Percentiles rank a stretch among this genome's conserved stretches.
Evolutionary conservation across 37 sponge, comb jelly and placozoan species (phyloP).

Genomic region (Halisarca cf. caerulea): DNA sequence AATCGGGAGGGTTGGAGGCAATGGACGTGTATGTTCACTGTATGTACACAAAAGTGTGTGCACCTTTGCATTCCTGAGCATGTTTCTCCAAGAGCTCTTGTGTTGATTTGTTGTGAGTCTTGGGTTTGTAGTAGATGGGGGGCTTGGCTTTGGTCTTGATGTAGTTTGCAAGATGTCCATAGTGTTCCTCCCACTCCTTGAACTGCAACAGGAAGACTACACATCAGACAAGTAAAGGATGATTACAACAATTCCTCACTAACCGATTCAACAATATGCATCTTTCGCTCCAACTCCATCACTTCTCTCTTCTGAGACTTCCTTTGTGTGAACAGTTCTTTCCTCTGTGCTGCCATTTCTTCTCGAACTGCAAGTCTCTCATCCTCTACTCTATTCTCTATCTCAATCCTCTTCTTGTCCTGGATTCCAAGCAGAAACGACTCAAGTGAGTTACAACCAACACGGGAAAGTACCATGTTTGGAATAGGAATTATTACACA

Average conservation of each 20-base stretch:
- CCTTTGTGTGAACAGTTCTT: slow-evolving; percentile 59
- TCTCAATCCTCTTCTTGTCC: slow-evolving; percentile 67
- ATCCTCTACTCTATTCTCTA: slow-evolving; percentile 74
- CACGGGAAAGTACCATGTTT: no score
- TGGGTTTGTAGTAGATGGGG: slow-evolving; percentile 61
- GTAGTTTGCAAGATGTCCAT: slow-evolving; percentile 41
- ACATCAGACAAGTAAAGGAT: no score
- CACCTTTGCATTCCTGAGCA: slow-evolving; percentile 48
- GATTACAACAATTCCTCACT: neutral
- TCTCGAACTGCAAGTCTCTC: slow-evolving; percentile 55
- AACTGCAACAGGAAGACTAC: slow-evolving; percentile 37
- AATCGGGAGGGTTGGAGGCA: no score
- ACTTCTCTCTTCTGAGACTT: slow-evolving; percentile 51
- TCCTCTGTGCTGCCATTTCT: slow-evolving; percentile 42
- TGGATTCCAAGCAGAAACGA: no score
- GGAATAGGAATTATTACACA: no score
- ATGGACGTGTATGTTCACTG: no score
- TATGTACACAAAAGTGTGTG: neutral
- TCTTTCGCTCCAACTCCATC: slow-evolving; percentile 38
- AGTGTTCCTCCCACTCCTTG: slow-evolving; percentile 68
- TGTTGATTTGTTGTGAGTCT: slow-evolving; percentile 49
- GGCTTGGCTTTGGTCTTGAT: slow-evolving; percentile 67
- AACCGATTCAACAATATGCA: slow-evolving; percentile 38
- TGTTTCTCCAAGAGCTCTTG: slow-evolving; percentile 30
- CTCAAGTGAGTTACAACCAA: no score